These are phyloP conservation scores for Sialis lutaria DNA, from an alignment of 2,888 invertebrate genomes.

Conservation along the genomic window DNA sequence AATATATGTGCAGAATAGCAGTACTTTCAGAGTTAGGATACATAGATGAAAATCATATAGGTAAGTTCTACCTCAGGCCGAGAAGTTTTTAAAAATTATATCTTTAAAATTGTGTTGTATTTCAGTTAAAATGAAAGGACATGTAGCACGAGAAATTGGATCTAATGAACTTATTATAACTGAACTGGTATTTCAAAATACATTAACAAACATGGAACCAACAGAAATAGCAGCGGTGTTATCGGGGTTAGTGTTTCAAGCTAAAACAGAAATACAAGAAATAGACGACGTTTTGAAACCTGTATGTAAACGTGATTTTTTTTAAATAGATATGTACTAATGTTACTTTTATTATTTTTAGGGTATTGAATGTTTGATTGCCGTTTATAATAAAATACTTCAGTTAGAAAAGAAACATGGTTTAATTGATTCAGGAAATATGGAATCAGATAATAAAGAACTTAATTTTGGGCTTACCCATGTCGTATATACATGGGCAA, in stretches of 20 bases:
- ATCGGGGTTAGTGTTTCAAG: slow-evolving; percentile 86
- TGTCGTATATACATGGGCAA: slow-evolving; percentile 94
- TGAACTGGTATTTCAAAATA: slow-evolving; percentile 80
- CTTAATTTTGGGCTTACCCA: slow-evolving; percentile 83
- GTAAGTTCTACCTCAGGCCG: slow-evolving; percentile 20
- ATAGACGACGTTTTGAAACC: slow-evolving; percentile 3
- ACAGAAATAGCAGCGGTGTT: slow-evolving; percentile 89
- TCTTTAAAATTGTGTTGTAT: slow-evolving; percentile 8
- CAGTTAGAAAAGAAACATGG: slow-evolving; percentile 44
- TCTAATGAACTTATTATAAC: slow-evolving; percentile 84
- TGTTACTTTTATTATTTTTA: slow-evolving; percentile 17
- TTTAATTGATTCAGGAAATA: slow-evolving; percentile 25
- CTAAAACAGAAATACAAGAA: slow-evolving; percentile 37
- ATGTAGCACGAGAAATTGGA: slow-evolving; percentile 75
- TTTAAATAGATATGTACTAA: no score
- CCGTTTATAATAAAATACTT: slow-evolving; percentile 49
- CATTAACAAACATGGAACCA: slow-evolving; percentile 68
- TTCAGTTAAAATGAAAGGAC: slow-evolving; percentile 60
- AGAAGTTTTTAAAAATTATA: background rate
- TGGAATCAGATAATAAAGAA: slow-evolving; percentile 36
- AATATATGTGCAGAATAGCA: slow-evolving; percentile 66
- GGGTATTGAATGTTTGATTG: slow-evolving; percentile 54
- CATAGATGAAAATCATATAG: slow-evolving; percentile 52
- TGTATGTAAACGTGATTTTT: background rate
- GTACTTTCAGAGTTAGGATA: slow-evolving; percentile 57